phyloP scores from a whole-genome alignment of 2,797 vertebrate species.

The Sebastes melanostomus region DNA sequence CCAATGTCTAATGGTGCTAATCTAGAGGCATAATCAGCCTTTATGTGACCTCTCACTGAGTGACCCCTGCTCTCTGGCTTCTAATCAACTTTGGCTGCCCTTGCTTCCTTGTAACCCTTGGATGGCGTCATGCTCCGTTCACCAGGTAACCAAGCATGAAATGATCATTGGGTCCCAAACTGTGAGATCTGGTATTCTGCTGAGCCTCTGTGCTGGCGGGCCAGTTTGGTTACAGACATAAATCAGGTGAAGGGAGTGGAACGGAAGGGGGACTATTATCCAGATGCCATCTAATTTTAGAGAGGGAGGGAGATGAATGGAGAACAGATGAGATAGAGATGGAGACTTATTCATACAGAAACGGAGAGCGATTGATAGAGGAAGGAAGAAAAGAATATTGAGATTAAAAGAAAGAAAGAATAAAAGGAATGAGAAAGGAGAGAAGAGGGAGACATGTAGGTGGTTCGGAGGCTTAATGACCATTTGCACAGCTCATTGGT shows the following conservation, averaged over 20 bases:
- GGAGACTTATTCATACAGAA: not conserved
- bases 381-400: not conserved
- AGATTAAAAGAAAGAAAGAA: not conserved
- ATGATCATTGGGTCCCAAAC: conserved; percentile 66
- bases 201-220: conserved; percentile 42
- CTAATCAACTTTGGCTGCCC: conserved; percentile 59
- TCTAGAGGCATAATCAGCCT: not conserved
- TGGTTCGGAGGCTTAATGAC: conserved; percentile 39
- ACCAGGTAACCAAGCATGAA: conserved; percentile 68
- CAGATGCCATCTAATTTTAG: conserved; percentile 69
- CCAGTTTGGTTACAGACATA: conserved; percentile 54
- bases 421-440: conserved; percentile 3
- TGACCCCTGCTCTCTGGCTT: conserved; percentile 27
- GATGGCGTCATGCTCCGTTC: conserved; percentile 52
- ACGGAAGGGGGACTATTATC: conserved; percentile 26
- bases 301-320: conserved; percentile 32
- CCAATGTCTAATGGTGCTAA: not conserved
- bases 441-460: not conserved
- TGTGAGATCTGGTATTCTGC: conserved; percentile 56
- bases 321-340: conserved; percentile 11
- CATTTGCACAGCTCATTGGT: conserved; percentile 65
- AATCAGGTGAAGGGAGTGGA: conserved; percentile 50
- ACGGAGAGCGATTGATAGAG: not conserved
- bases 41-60: conserved; percentile 44
- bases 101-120: conserved; percentile 50